Evolutionary conservation across 2,888 invertebrate genomes (phyloP), one percentile per base, ranked within the genome.

Genomic region (Drosophila hawaiiensis): DNA sequence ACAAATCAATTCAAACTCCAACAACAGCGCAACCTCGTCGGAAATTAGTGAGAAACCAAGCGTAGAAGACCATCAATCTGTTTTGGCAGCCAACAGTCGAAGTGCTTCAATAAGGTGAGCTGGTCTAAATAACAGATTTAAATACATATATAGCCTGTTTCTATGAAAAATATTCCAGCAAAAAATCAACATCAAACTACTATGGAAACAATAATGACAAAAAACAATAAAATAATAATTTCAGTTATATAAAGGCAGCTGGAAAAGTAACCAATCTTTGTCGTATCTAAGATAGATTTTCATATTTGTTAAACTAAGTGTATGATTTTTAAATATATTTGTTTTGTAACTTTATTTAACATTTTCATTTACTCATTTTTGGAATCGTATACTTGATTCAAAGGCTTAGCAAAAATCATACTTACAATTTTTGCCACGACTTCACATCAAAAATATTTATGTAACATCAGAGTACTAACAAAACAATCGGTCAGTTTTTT

Each of bases 21-120:
- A 91, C 78, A 92, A 91, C 75, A 92, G 92, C 71, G 90, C 89
- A 52, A 90, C 92, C 68, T 92, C 92, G 61, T 92, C 92, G 31
- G 93, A 92, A 80, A 93, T 92, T 47, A 92, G 92, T 82, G 93
- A 93, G 76, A 83, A 91, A 5, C 92, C 90, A 67, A 92, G 93
- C 78, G 78, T 91, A 69, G 92, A 92, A 70, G 93, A 92, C 76
- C 74, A 76, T 58, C 73, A 82, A 69, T 41, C 70, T 12, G 47
- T 37, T 60, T 47, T 65, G 52, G 43, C 72, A 33, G 39, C 65
- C 29, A 66, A 43, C 37, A 78, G 64, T 66, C 73, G 80, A 56
- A 78, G 69, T 68, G 73, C 89, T 29, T 67, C 70, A 35, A 89
- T 56, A 58, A 84, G 89, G 89, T 82, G 3, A 62, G 68, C n/a